Percentiles rank a stretch among this genome's conserved stretches.
Conservation (phyloP, 2,113 vertebrate genomes). For the Shinisaurus crocodilurus region DNA sequence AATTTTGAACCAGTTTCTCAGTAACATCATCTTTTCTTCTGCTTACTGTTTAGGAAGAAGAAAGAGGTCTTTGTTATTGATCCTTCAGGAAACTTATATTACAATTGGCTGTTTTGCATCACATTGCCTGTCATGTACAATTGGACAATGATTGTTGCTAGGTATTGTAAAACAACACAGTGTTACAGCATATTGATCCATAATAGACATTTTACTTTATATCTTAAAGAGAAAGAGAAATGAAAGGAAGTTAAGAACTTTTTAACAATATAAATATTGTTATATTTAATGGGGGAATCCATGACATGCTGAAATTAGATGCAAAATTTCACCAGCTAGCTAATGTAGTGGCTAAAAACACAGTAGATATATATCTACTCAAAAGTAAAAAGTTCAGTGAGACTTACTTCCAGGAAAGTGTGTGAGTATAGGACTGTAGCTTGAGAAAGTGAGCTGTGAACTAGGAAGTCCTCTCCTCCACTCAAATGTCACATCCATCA, state of each 20-base stretch:
- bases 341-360: background rate
- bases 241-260: background rate
- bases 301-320: background rate
- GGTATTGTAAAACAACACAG: slow-evolving; percentile 73
- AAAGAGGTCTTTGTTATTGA: slow-evolving; percentile 87
- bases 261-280: background rate
- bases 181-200: background rate
- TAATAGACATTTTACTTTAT: background rate
- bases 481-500: background rate
- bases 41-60: slow-evolving; percentile 76
- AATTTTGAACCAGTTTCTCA: slow-evolving; percentile 6
- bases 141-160: slow-evolving; percentile 95
- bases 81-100: slow-evolving; percentile 90
- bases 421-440: background rate
- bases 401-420: background rate
- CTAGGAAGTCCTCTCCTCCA: background rate
- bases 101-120: slow-evolving; percentile 93
- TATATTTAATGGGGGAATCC: background rate
- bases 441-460: background rate
- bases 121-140: slow-evolving; percentile 98
- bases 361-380: background rate
- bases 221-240: background rate
- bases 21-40: slow-evolving; percentile 28
- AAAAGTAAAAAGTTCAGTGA: background rate
- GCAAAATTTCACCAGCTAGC: background rate